These are phyloP conservation scores for Hexactinellida sp. DNA, from an alignment of 37 sponge, comb jelly and placozoan species.

Conservation along the genomic window DNA sequence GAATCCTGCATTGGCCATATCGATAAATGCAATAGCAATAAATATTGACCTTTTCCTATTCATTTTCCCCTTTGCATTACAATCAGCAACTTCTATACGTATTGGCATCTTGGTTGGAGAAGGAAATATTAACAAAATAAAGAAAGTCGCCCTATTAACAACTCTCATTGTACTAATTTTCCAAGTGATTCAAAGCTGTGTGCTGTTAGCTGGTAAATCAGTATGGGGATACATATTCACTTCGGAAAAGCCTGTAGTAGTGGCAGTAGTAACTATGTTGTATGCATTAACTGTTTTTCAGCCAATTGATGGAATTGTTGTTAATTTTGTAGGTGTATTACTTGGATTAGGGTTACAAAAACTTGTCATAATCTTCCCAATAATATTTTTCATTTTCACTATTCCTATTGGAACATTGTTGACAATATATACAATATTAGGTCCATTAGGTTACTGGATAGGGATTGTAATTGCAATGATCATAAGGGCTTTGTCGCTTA, in stretches of 20 bases:
- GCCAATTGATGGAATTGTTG: background rate
- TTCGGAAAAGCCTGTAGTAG: background rate
- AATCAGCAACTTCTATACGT: background rate
- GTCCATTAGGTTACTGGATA: too few relatives aligned
- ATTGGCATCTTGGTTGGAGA: background rate
- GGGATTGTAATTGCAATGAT: too few relatives aligned
- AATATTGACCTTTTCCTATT: background rate
- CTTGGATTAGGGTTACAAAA: background rate
- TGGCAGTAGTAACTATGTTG: background rate
- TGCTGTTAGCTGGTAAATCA: background rate
- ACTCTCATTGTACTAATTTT: background rate
- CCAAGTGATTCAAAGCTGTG: background rate
- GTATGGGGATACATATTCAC: background rate
- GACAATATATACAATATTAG: too few relatives aligned
- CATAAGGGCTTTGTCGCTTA: background rate
- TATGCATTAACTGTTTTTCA: background rate
- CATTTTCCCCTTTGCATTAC: background rate
- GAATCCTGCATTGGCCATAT: background rate
- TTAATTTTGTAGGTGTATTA: background rate
- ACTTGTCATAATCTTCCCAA: too few relatives aligned
- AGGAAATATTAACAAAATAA: background rate
- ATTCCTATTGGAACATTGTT: too few relatives aligned
- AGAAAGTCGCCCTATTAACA: background rate
- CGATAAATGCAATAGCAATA: background rate
- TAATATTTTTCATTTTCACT: too few relatives aligned